Base-by-base conservation (phyloP, 2,797 vertebrate genomes). In the Malacoraja senta region DNA sequence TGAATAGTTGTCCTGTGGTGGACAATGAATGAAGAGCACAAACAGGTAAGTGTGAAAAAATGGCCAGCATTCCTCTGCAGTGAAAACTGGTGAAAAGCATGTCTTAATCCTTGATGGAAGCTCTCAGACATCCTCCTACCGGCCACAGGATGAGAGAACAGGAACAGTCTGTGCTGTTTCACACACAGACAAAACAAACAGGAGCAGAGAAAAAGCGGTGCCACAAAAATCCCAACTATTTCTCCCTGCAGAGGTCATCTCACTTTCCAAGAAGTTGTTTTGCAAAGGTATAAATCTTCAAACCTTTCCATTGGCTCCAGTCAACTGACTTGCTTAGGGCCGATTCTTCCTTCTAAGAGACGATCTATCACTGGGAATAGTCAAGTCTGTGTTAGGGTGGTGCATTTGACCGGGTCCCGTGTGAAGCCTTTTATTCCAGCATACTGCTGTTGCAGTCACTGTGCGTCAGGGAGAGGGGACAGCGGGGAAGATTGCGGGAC, bases 101-200 rank as follows among this genome's bases (percentile, higher is more conserved):
- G 65, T 53, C 71, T 92, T 74, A 24, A 76, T 76, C 35, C 90
- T 72, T 38, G 65, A 35, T 76, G 44, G 44, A 92, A 92, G 29
- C 35, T 53, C 68, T 92, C 68, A 92, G 68, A 76, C 90, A 92
- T 92, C 72, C 71, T 76, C 38, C 38, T 92, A 58, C 90, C 72
- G 90, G 72, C 90, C 68, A 76, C 68, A 74, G 90, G 90, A 76
- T 92, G 71, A 76, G 90, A 92, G 90, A 88, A 88, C 90, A 76
- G 90, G 90, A 92, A 92, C 90, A 74, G 35, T 92, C 68, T 72
- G 90, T 74, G 90, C 71, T 92, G 24, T 17, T 72, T 92, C 44
- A 92, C 26, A 76, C 35, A 92, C 12, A 92, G 90, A 92, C 90
- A 92, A 92, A 92, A 92, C 35, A 92, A 92, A 92, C 71, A 76